These are phyloP conservation scores for Montipora foliosa DNA, from an alignment of 64 coral and sea anemone species.

Conservation along the genomic window DNA sequence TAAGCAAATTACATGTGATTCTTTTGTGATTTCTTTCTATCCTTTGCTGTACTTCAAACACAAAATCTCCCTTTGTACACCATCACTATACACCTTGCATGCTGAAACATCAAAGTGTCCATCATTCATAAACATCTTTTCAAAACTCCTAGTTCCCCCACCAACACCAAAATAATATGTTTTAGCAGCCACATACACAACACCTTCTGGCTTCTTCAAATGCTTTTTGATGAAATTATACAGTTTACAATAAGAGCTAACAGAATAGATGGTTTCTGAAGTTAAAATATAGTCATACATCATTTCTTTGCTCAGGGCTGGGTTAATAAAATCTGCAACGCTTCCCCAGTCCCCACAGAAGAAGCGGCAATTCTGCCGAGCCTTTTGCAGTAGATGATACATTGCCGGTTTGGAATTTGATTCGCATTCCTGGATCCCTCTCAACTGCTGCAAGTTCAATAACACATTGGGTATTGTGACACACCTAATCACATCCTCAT, in stretches of 20 bases:
- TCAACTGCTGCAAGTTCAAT: slow-evolving; percentile 37
- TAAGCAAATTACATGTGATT: not conserved
- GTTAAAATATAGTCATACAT: slow-evolving; percentile 93
- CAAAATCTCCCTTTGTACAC: slow-evolving; percentile 90
- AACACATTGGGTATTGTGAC: slow-evolving; percentile 93
- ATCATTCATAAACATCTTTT: slow-evolving; percentile 54
- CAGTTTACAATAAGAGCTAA: slow-evolving; percentile 68
- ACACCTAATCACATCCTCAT: slow-evolving; percentile 86
- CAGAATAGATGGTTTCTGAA: slow-evolving; percentile 94
- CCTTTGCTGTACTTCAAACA: slow-evolving; percentile 30
- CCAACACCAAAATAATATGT: slow-evolving; percentile 99
- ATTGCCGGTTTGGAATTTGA: not conserved
- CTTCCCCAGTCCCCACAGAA: slow-evolving; percentile 90
- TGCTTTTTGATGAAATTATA: slow-evolving; percentile 77
- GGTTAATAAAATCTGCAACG: slow-evolving; percentile 71
- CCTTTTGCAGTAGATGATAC: not conserved
- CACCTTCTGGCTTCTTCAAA: slow-evolving; percentile 68
- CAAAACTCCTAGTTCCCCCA: slow-evolving; percentile 90
- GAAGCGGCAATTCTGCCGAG: slow-evolving; percentile 65
- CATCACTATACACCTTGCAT: slow-evolving; percentile 34
- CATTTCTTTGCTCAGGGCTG: slow-evolving; percentile 24
- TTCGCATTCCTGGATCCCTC: not conserved
- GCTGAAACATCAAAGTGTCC: slow-evolving; percentile 63
- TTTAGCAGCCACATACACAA: slow-evolving; percentile 92
- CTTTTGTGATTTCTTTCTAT: not conserved